phyloP scores from a whole-genome alignment of 1,140 invertebrate genomes.

The Drosophila chauvacae region DNA sequence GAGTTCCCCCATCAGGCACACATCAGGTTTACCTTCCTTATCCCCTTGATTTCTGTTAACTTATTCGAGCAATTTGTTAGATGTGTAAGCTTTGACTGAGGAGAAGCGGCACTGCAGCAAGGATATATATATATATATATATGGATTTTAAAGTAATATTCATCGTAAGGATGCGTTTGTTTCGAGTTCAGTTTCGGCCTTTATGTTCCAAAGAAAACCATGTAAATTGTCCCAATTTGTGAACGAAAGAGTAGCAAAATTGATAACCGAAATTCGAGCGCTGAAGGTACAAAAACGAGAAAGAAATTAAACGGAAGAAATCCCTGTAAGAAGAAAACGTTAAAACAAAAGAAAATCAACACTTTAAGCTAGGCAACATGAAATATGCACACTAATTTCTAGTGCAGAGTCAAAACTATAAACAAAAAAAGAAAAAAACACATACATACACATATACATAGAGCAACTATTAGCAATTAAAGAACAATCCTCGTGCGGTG shows the following conservation, averaged over 20 bases:
- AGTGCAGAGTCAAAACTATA: slow-evolving; percentile 51
- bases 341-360: slow-evolving; percentile 29
- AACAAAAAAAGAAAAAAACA: slow-evolving; percentile 1
- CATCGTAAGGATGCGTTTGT: slow-evolving; percentile 37
- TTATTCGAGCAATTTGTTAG: slow-evolving; percentile 65
- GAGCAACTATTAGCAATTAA: slow-evolving; percentile 63
- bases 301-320: slow-evolving; percentile 15
- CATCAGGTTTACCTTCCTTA: slow-evolving; percentile 37
- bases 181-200: slow-evolving; percentile 49
- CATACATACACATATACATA: slow-evolving; percentile 40
- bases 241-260: slow-evolving; percentile 49
- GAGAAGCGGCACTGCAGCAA: slow-evolving; percentile 29
- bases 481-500: slow-evolving; percentile 43
- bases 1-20: slow-evolving; percentile 28
- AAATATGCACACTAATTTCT: slow-evolving; percentile 50
- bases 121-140: background rate
- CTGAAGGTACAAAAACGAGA: slow-evolving; percentile 80
- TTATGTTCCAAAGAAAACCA: slow-evolving; percentile 42
- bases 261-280: slow-evolving; percentile 78
- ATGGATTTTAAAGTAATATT: slow-evolving; percentile 17
- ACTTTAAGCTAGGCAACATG: slow-evolving; percentile 50
- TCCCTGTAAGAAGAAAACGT: slow-evolving; percentile 29
- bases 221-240: slow-evolving; percentile 68
- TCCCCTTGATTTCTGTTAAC: slow-evolving; percentile 43
- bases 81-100: slow-evolving; percentile 79